Percentiles rank a stretch among this genome's conserved stretches.
Conservation (phyloP, 2,113 vertebrate genomes). For the Neolamprologus sp. region DNA sequence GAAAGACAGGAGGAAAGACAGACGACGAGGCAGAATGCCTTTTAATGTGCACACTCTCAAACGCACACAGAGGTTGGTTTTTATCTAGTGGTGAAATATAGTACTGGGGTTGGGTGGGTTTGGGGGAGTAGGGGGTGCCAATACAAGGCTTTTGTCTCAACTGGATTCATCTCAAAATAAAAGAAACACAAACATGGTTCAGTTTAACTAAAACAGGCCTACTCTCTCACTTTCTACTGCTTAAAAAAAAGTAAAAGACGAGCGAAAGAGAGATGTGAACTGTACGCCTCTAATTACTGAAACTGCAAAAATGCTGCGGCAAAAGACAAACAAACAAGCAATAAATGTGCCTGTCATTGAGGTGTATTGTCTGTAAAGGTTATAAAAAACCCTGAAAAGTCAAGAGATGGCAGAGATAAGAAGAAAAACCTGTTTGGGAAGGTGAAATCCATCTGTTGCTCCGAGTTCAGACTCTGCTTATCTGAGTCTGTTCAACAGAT, state of each 20-base stretch:
- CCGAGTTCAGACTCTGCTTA: not conserved
- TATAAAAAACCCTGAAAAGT: not conserved
- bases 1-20: not conserved
- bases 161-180: not conserved
- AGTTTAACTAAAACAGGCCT: not conserved
- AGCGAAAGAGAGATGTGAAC: not conserved
- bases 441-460: not conserved
- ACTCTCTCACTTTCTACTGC: not conserved
- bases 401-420: not conserved
- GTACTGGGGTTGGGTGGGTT: not conserved
- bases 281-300: not conserved
- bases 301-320: not conserved
- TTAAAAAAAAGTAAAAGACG: not conserved
- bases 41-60: not conserved
- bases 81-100: conserved; percentile 3
- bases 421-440: not conserved
- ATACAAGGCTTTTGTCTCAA: not conserved
- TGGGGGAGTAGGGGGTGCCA: not conserved
- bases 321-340: not conserved
- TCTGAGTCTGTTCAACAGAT: not conserved
- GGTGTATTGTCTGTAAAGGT: not conserved
- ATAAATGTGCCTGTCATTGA: not conserved
- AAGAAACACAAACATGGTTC: not conserved
- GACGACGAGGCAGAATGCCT: not conserved
- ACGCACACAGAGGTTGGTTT: not conserved